These are phyloP conservation scores for Megamerina dolium DNA, from an alignment of 2,888 invertebrate species.

Conservation along the genomic window DNA sequence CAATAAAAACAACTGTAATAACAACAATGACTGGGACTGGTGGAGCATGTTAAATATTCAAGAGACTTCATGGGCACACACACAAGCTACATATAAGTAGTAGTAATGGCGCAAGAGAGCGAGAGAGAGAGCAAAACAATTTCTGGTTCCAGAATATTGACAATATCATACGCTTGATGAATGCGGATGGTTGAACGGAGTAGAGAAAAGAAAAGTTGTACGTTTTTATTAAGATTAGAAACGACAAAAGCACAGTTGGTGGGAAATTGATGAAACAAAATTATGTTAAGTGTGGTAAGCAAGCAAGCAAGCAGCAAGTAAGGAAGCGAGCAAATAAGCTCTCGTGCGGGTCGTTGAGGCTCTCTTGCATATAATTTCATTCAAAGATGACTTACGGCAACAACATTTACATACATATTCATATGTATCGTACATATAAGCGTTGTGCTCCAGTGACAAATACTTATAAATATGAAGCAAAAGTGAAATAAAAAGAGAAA, in stretches of 20 bases:
- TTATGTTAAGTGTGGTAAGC: background rate
- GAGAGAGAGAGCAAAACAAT: background rate
- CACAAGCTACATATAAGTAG: background rate
- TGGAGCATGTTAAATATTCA: background rate
- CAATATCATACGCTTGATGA: background rate
- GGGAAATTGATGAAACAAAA: slow-evolving; percentile 7
- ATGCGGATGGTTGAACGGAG: background rate
- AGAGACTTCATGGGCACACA: background rate
- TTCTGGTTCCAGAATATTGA: background rate
- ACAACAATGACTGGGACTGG: no score
- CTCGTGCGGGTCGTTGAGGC: no score
- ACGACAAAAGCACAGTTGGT: slow-evolving; percentile 27
- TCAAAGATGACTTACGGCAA: no score
- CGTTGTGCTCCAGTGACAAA: no score
- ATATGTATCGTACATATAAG: no score
- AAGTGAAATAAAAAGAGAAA: no score
- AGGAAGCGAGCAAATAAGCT: no score
- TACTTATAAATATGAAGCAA: no score
- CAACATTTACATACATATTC: no score
- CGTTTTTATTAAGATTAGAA: slow-evolving; percentile 36
- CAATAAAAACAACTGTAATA: no score
- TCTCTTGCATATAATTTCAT: no score
- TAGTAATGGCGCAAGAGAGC: background rate
- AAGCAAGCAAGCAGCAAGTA: background rate
- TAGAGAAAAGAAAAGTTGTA: slow-evolving; percentile 2